Evolutionary conservation across 2,888 invertebrate species (phyloP).

Genomic region (Eumerus sabulonum): DNA sequence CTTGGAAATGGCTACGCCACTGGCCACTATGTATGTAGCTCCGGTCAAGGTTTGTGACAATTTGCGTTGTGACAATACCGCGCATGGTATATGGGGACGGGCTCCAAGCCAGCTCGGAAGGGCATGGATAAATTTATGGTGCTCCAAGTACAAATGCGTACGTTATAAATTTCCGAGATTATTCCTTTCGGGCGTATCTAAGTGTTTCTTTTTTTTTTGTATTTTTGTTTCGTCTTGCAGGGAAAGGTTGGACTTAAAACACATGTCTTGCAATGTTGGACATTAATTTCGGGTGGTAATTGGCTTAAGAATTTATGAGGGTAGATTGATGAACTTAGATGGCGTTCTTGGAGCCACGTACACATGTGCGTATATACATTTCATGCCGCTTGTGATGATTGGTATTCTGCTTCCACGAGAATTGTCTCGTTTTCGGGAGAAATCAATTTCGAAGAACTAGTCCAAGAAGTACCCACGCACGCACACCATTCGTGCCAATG

Average conservation of each 20-base stretch:
- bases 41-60: slow-evolving; percentile 18
- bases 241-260: slow-evolving; percentile 31
- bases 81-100: slow-evolving; percentile 42
- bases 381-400: background rate
- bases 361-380: too few species aligned
- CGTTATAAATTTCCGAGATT: slow-evolving; percentile 65
- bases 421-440: too few species aligned
- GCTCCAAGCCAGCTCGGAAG: background rate
- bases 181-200: slow-evolving; percentile 39
- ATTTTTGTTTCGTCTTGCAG: too few species aligned
- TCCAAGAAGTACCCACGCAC: too few species aligned
- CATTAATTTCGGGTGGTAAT: slow-evolving; percentile 62
- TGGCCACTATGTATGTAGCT: too few species aligned
- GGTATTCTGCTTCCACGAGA: background rate
- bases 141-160: slow-evolving; percentile 58
- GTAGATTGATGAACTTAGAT: slow-evolving; percentile 42
- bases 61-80: slow-evolving; percentile 42
- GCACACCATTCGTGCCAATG: too few species aligned
- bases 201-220: background rate
- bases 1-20: slow-evolving; percentile 43
- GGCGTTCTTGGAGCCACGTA: background rate
- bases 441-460: too few species aligned
- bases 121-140: slow-evolving; percentile 53
- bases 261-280: slow-evolving; percentile 58
- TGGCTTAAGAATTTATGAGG: slow-evolving; percentile 49